Percentiles rank a stretch among this genome's conserved stretches.
Conservation (phyloP, 2,797 vertebrate genomes). For the Vireo griseus region DNA sequence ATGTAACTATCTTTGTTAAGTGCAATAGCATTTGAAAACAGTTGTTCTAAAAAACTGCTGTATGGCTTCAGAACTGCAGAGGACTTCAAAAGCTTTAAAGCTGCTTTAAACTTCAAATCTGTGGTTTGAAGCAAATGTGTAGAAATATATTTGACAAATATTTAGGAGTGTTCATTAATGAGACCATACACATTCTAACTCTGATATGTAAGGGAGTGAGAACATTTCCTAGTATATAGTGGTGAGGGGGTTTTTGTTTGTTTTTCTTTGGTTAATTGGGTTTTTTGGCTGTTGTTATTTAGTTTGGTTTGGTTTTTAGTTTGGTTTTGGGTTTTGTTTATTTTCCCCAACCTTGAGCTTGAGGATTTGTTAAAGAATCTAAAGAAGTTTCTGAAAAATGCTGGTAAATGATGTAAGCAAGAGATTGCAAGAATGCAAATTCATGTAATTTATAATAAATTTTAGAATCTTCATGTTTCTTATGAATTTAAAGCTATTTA, state of each 20-base stretch:
- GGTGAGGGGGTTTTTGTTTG: accelerated
- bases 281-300: not conserved
- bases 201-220: not conserved
- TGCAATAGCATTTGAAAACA: not conserved
- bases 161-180: not conserved
- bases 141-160: not conserved
- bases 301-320: not conserved
- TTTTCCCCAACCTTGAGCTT: not conserved
- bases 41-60: not conserved
- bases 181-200: not conserved
- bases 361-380: not conserved
- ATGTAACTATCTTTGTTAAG: not conserved
- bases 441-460: not conserved
- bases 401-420: not conserved
- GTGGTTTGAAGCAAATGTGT: not conserved
- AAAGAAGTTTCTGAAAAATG: not conserved
- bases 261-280: too few relatives aligned
- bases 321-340: not conserved
- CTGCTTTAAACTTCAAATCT: not conserved
- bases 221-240: not conserved
- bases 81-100: not conserved
- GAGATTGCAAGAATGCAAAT: not conserved
- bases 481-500: not conserved
- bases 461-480: not conserved
- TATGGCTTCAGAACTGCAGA: not conserved